Conservation (phyloP, 2,888 invertebrate species). For the Torymus tubicola region DNA sequence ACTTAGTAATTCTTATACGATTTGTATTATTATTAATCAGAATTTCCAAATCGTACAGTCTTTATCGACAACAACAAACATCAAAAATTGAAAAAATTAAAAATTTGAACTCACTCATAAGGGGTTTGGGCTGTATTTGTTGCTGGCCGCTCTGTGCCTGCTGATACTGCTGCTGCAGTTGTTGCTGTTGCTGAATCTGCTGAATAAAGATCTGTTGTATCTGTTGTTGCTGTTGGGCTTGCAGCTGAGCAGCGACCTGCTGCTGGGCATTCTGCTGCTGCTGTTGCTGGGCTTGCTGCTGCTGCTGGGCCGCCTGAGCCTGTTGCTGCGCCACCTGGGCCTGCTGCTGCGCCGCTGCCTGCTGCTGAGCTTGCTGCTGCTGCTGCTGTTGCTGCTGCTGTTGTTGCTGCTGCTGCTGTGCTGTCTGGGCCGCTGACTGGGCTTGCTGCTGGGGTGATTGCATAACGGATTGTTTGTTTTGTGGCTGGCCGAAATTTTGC, state of each 20-base stretch:
- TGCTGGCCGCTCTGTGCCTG: slow-evolving; percentile 72
- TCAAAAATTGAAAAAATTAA: too few species aligned
- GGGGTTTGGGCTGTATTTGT: slow-evolving; percentile 79
- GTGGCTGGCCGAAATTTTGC: slow-evolving; percentile 76
- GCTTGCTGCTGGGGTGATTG: slow-evolving; percentile 72
- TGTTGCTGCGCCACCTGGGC: slow-evolving; percentile 66
- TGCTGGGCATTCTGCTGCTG: slow-evolving; percentile 70
- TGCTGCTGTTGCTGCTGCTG: slow-evolving; percentile 65
- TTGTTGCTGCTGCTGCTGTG: slow-evolving; percentile 70
- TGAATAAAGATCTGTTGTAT: slow-evolving; percentile 72
- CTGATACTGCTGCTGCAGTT: slow-evolving; percentile 73
- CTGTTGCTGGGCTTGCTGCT: slow-evolving; percentile 69
- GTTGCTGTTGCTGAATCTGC: slow-evolving; percentile 69
- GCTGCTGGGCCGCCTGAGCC: slow-evolving; percentile 68
- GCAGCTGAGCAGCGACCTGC: slow-evolving; percentile 70
- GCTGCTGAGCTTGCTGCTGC: slow-evolving; percentile 76
- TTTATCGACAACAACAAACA: too few species aligned
- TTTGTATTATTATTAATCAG: too few species aligned
- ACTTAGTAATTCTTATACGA: too few species aligned
- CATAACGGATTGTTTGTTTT: slow-evolving; percentile 69
- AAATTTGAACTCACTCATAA: slow-evolving; percentile 77
- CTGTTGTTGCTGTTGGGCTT: slow-evolving; percentile 66
- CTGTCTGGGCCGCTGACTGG: slow-evolving; percentile 24
- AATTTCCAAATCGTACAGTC: too few species aligned
- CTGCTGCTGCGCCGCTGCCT: slow-evolving; percentile 68